Conservation (phyloP, 2,888 invertebrate species). For the Drepanosiphum platanoidis region DNA sequence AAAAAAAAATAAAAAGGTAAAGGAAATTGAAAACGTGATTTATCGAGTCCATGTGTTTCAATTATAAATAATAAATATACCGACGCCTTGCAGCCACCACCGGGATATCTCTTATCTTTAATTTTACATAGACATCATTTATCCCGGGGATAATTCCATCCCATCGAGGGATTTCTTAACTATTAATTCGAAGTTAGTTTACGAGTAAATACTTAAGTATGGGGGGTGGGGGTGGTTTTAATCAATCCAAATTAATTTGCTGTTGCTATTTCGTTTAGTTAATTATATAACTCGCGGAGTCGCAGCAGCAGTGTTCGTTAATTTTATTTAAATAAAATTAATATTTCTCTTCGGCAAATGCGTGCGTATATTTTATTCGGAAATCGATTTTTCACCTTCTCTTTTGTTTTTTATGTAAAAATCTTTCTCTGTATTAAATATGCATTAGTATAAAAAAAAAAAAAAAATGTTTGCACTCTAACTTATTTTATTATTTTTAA, state of each 20-base stretch:
- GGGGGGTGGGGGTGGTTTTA: not conserved
- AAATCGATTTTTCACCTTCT: not conserved
- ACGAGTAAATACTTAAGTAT: not conserved
- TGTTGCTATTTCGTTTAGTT: not conserved
- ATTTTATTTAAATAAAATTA: not conserved
- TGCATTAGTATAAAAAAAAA: not conserved
- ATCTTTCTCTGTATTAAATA: not conserved
- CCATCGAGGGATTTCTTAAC: not conserved
- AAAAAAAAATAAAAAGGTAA: slow-evolving; percentile 29
- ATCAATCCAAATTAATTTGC: not conserved
- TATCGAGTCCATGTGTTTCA: slow-evolving; percentile 32
- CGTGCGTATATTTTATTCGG: not conserved
- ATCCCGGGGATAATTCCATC: slow-evolving; percentile 7
- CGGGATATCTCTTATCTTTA: slow-evolving; percentile 40
- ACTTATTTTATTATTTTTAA: not conserved
- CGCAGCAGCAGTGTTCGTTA: not conserved
- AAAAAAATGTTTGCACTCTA: not conserved
- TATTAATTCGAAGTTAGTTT: not conserved
- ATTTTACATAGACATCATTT: slow-evolving; percentile 34
- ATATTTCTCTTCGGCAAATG: not conserved
- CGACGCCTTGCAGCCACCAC: not conserved
- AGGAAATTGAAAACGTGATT: slow-evolving; percentile 51
- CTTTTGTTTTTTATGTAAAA: not conserved
- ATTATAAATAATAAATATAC: slow-evolving; percentile 46
- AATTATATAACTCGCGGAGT: not conserved